Evolutionary conservation across 2,888 invertebrate species (phyloP).

Genomic region (Hymenopus coronatus): DNA sequence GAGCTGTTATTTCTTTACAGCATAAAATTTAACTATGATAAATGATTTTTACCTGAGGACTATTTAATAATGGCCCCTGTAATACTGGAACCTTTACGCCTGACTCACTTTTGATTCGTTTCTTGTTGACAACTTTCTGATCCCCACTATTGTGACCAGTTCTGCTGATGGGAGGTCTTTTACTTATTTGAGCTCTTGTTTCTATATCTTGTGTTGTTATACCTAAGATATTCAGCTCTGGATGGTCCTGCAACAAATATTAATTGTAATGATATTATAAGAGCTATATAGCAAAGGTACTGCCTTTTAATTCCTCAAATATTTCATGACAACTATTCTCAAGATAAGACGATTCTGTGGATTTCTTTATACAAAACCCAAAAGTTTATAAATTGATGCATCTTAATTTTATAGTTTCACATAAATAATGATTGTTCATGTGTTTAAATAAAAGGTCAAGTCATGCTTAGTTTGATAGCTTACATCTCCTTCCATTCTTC

Average conservation of each 20-base stretch:
- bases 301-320: no score
- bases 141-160: not conserved
- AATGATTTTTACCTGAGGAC: constrained; percentile 20
- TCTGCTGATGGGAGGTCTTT: not conserved
- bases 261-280: not conserved
- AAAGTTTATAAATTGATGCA: no score
- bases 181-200: constrained; percentile 46
- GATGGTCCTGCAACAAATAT: constrained; percentile 57
- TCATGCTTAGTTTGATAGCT: constrained; percentile 36
- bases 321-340: no score
- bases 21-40: no score
- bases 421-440: no score
- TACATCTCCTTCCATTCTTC: constrained; percentile 69
- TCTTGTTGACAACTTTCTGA: constrained; percentile 6
- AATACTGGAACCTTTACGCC: not conserved
- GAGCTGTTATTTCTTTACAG: no score
- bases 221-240: constrained; percentile 73
- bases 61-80: not conserved
- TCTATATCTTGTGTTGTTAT: constrained; percentile 72
- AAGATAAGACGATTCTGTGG: no score
- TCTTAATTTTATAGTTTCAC: no score
- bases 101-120: not conserved
- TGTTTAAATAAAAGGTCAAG: no score
- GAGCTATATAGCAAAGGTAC: no score
- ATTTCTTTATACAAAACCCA: no score